Evolutionary conservation across 1,140 invertebrate genomes (phyloP), one percentile per base, ranked within the genome.

Genomic region (Antheraea mylitta): DNA sequence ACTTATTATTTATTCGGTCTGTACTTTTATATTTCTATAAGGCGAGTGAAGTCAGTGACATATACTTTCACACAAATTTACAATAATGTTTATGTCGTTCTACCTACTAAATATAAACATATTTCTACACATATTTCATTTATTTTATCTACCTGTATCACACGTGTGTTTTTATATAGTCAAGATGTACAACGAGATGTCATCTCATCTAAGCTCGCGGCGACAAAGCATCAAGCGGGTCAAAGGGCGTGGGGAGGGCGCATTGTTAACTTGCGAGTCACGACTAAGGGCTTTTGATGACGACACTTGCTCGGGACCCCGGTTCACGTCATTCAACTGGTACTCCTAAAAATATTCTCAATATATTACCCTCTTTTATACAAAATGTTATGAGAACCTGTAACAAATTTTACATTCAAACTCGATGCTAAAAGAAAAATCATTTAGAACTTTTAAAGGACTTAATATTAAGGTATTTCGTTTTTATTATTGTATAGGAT

Each of bases 211-310:
- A 78, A 70, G 77, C 81, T 78, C 69, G 66, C 64, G 73, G 78
- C 83, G 82, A 87, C 85, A 87, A 87, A 86, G 87, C 78, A 73
- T 79, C 76, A 73, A 73, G 75, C 85, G 75, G 87, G 86, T 90
- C 85, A 87, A 80, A 90, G 86, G 79, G 84, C 79, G 75, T 78
- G 78, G 78, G 79, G 72, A 69, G 82, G 72, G 73, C 73, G 79
- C 85, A 90, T 90, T 90, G 88, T 90, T 90, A 90, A 82, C 83
- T 80, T 77, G 77, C 80, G 81, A 86, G 82, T 80, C 81, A 76
- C 66, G 78, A 79, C 87, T 79, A 79, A 90, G 86, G 81, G 81
- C 83, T 82, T 83, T 85, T 84, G 81, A 88, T 87, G 82, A 86
- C 83, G 77, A 82, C 77, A 75, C 77, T 77, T 74, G 77, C 65